Evolutionary conservation across 2,113 vertebrate genomes (phyloP).

Genomic region (Pseudorhombus dupliciocellatus): DNA sequence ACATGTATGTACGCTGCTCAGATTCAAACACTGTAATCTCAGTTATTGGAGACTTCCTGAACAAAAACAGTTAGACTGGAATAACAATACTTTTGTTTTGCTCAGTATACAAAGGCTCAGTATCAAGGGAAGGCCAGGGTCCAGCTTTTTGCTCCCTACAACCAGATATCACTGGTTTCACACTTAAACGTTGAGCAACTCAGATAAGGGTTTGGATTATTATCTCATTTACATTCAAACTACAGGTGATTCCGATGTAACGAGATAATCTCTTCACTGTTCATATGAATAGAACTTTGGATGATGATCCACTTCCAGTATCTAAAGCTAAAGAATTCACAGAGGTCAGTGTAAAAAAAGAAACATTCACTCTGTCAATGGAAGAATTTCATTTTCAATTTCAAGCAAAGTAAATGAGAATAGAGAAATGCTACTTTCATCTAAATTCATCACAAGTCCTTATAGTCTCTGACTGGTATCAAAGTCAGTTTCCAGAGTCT

Average conservation of each 20-base stretch:
- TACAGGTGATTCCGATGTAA: neutral
- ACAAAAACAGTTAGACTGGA: no score
- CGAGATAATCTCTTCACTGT: neutral
- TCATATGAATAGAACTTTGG: neutral
- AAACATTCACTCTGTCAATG: neutral
- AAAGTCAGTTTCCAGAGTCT: no score
- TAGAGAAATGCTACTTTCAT: no score
- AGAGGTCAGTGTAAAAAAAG: neutral
- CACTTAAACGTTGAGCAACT: slow-evolving; percentile 31
- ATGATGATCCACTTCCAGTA: neutral
- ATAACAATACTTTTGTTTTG: neutral
- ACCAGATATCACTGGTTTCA: neutral
- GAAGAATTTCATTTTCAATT: neutral
- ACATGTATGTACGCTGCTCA: neutral
- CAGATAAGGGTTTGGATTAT: slow-evolving; percentile 29
- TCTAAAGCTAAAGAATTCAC: neutral
- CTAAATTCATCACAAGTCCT: no score
- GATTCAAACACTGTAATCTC: neutral
- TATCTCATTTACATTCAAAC: slow-evolving; percentile 4
- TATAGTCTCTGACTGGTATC: no score
- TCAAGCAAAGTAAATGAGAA: neutral
- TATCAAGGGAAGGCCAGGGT: neutral
- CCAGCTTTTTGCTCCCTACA: neutral
- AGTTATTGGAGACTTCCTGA: neutral
- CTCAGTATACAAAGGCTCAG: neutral